Conservation (phyloP, 2,888 invertebrate species). For the Erebia palarica region DNA sequence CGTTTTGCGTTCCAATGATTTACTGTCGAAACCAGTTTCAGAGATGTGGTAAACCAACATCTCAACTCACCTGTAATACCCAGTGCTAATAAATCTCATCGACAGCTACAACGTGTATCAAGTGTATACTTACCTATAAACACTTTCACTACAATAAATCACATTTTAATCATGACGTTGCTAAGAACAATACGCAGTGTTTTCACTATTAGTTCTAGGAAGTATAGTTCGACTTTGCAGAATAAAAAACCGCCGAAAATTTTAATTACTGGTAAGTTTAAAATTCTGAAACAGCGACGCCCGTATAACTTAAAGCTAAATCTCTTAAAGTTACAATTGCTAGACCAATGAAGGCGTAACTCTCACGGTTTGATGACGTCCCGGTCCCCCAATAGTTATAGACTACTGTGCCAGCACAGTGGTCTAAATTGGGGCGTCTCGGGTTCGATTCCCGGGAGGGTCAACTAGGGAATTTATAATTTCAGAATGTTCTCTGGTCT, state of each 20-base stretch:
- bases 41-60: constrained; percentile 53
- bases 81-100: constrained; percentile 61
- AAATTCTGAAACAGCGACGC: background rate
- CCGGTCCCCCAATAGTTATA: no score
- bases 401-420: no score
- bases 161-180: constrained; percentile 51
- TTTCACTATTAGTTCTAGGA: constrained; percentile 54
- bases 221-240: constrained; percentile 54
- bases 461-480: no score
- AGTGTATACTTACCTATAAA: constrained; percentile 11
- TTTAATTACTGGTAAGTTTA: constrained; percentile 81
- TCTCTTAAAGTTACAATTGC: background rate
- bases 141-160: constrained; percentile 1
- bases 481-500: no score
- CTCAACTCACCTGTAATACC: constrained; percentile 37
- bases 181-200: constrained; percentile 57
- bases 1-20: background rate
- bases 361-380: no score
- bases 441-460: no score
- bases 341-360: no score
- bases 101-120: constrained; percentile 58
- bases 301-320: background rate
- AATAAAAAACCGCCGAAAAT: constrained; percentile 75
- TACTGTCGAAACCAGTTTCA: constrained; percentile 55
- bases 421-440: no score